These are phyloP conservation scores for Sula dactylatra DNA, from an alignment of 2,113 vertebrate genomes.

Conservation along the genomic window DNA sequence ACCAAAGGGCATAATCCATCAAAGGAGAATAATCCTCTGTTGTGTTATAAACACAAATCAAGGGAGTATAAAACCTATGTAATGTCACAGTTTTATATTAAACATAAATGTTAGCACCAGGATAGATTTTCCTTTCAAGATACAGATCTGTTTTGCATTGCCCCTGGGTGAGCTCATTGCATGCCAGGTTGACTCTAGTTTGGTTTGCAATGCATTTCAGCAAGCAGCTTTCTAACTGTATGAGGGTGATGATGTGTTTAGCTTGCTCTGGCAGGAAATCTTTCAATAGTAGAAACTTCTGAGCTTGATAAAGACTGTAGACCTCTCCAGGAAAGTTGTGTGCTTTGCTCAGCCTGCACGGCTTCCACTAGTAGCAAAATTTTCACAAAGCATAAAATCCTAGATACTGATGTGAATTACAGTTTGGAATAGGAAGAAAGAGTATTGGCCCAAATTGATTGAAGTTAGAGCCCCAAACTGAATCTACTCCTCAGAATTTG, in stretches of 20 bases:
- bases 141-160: not conserved
- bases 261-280: not conserved
- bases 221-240: not conserved
- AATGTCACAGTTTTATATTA: slow-evolving; percentile 33
- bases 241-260: not conserved
- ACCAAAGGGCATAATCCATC: not conserved
- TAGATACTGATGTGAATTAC: not conserved
- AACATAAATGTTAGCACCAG: slow-evolving; percentile 31
- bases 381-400: not conserved
- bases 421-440: not conserved
- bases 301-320: not conserved
- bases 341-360: not conserved
- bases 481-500: not conserved
- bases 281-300: not conserved
- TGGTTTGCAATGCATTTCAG: not conserved
- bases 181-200: not conserved
- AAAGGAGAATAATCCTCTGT: not conserved
- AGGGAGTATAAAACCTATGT: not conserved
- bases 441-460: not conserved
- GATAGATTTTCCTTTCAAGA: slow-evolving; percentile 18
- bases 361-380: not conserved
- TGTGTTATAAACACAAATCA: slow-evolving; percentile 42
- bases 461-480: not conserved
- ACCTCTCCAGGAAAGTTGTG: not conserved
- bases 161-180: slow-evolving; percentile 29